Conservation (phyloP, 2,797 vertebrate species). For the Amniataba percoides region DNA sequence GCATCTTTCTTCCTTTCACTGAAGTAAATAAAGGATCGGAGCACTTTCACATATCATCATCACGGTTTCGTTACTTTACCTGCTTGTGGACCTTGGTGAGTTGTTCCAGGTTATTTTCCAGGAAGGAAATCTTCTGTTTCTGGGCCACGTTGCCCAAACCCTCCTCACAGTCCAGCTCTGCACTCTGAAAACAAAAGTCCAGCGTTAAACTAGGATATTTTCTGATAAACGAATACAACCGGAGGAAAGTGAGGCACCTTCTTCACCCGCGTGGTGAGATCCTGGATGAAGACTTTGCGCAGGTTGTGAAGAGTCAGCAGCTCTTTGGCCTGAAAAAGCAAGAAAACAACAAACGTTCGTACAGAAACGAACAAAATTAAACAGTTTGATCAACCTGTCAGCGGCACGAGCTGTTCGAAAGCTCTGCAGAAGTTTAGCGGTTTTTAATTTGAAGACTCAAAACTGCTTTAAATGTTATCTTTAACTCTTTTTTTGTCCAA, state of each 20-base stretch:
- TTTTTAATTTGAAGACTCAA: no score
- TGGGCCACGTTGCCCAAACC: conserved; percentile 90
- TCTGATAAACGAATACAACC: no score
- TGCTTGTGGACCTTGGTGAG: conserved; percentile 97
- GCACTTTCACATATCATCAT: background rate
- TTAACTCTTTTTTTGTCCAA: no score
- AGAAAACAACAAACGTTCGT: background rate
- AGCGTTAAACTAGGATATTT: background rate
- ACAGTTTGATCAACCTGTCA: no score
- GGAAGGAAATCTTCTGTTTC: conserved; percentile 96
- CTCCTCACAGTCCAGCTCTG: conserved; percentile 92
- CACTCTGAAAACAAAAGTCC: conserved; percentile 82
- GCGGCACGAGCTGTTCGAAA: no score
- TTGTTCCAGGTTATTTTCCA: conserved; percentile 96
- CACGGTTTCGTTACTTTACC: conserved; percentile 55
- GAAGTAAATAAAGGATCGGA: no score
- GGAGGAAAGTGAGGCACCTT: conserved; percentile 81
- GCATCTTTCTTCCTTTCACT: no score
- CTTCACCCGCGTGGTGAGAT: conserved; percentile 92
- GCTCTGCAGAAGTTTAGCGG: no score
- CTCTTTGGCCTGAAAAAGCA: conserved; percentile 88
- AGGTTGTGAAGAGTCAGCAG: conserved; percentile 94
- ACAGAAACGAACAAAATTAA: no score
- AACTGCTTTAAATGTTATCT: no score
- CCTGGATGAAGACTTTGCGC: conserved; percentile 93